These are phyloP conservation scores for Nesogale talazaci DNA, from an alignment of 2,113 vertebrate species.

Conservation along the genomic window DNA sequence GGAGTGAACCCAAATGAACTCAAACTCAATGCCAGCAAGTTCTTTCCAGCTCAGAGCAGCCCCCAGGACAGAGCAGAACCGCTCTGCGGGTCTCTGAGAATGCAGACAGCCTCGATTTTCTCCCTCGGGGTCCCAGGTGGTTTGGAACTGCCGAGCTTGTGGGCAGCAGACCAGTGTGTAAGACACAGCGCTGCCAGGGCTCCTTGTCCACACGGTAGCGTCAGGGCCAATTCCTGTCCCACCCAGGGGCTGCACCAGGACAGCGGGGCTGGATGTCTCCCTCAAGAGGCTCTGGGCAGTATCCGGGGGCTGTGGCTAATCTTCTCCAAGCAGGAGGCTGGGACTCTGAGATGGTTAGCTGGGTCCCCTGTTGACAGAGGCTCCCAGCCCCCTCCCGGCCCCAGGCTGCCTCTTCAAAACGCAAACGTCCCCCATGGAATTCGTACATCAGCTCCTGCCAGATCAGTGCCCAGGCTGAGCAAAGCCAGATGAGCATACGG, in stretches of 20 bases:
- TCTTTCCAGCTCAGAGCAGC: too few species aligned
- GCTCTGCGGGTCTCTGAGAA: too few species aligned
- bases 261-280: neutral
- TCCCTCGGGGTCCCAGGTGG: too few species aligned
- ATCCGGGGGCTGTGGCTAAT: neutral
- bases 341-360: rapidly evolving
- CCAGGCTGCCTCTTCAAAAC: neutral
- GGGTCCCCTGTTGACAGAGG: neutral
- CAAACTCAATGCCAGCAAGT: too few species aligned
- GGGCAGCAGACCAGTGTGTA: too few species aligned
- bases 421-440: neutral
- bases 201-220: neutral
- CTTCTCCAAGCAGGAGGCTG: neutral
- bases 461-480: neutral
- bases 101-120: too few species aligned
- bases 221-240: neutral
- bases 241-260: neutral
- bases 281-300: neutral
- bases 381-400: neutral
- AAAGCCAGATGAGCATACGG: neutral
- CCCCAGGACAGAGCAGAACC: too few species aligned
- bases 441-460: neutral
- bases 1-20: too few species aligned
- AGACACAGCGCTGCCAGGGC: too few species aligned
- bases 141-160: too few species aligned